A percentile compares a stretch with the other conserved stretches of the same genome.
These are phyloP conservation scores for Amitus sp. DNA, from an alignment of 2,888 invertebrate genomes.

Conservation along the genomic window DNA sequence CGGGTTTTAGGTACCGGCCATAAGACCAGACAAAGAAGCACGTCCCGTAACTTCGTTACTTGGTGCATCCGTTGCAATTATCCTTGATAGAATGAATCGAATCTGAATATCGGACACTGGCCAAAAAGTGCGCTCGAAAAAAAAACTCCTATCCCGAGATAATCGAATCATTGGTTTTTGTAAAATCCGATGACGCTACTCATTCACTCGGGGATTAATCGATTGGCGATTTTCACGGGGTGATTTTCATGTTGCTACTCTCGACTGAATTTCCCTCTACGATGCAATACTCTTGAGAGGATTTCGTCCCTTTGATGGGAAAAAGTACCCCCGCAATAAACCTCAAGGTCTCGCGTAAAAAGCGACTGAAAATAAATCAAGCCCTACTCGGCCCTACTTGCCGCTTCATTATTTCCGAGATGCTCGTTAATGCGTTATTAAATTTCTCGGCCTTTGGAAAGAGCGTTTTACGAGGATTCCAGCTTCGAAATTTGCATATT, in stretches of 20 bases:
- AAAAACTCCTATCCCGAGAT: too few relatives aligned
- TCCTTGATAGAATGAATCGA: too few relatives aligned
- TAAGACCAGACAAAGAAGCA: too few relatives aligned
- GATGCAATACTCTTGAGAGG: neutral
- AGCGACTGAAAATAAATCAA: neutral
- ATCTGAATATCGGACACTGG: too few relatives aligned
- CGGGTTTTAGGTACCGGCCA: too few relatives aligned
- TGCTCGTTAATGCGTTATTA: constrained; percentile 6
- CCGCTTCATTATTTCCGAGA: neutral
- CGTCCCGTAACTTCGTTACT: too few relatives aligned
- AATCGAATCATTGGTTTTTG: too few relatives aligned
- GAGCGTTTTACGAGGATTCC: neutral
- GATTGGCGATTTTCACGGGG: too few relatives aligned
- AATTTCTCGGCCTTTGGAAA: neutral
- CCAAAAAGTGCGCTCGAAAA: too few relatives aligned
- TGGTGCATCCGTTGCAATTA: too few relatives aligned
- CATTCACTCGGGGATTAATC: too few relatives aligned
- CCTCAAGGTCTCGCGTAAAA: neutral
- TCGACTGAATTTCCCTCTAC: neutral
- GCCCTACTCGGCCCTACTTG: neutral
- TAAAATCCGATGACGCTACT: too few relatives aligned
- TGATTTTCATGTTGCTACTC: neutral
- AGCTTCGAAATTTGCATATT: neutral
- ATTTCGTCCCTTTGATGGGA: neutral
- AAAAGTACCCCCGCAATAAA: neutral